Percentiles rank a stretch among this genome's conserved stretches.
Conservation (phyloP, 1,140 invertebrate species). For the Helicoverpa armigera region DNA sequence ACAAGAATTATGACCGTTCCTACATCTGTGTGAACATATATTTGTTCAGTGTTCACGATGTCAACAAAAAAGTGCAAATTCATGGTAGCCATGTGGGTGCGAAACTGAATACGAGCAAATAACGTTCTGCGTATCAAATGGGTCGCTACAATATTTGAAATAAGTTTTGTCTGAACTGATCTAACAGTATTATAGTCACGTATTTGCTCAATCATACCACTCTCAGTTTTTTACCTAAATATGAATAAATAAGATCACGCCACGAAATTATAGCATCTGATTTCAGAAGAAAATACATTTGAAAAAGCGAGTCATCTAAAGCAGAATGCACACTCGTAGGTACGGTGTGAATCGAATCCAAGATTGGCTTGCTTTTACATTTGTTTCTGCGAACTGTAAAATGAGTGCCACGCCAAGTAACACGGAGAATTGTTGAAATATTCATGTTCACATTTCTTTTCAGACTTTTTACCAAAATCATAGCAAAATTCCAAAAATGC, state of each 20-base stretch:
- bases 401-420: constrained; percentile 4
- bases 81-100: background rate
- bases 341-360: constrained; percentile 37
- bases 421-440: constrained; percentile 15
- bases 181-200: background rate
- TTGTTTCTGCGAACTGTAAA: constrained; percentile 43
- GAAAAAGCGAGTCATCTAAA: constrained; percentile 43
- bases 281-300: constrained; percentile 48
- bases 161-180: no score
- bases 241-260: background rate
- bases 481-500: no score
- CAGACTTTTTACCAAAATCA: background rate
- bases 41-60: background rate
- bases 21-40: background rate
- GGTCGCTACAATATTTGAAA: no score
- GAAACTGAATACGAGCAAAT: background rate
- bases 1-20: constrained; percentile 15
- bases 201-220: background rate
- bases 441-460: background rate
- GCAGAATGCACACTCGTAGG: constrained; percentile 40
- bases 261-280: constrained; percentile 40
- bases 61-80: constrained; percentile 1
- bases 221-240: no score
- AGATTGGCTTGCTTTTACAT: constrained; percentile 50
- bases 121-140: no score